Percentiles rank a stretch among this genome's conserved stretches.
Conservation (phyloP, 2,797 vertebrate species). For the Leptodactylus fallax region DNA sequence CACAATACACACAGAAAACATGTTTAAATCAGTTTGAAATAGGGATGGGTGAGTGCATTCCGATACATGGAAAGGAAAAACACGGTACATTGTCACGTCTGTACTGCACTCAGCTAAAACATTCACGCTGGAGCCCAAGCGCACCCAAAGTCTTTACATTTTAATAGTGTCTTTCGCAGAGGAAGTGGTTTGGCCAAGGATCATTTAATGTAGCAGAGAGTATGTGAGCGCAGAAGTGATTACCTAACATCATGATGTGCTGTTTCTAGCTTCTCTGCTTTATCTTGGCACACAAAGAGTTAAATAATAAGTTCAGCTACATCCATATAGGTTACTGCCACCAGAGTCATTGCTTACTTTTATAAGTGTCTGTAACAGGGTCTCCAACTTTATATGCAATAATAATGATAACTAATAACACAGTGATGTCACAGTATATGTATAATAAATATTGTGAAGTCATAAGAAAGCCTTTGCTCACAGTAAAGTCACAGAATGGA, state of each 20-base stretch:
- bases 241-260: neutral
- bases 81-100: neutral
- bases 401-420: too few species aligned
- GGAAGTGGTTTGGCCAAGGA: neutral
- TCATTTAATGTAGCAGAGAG: neutral
- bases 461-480: too few species aligned
- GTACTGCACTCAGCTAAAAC: neutral
- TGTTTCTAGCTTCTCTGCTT: too few species aligned
- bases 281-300: neutral
- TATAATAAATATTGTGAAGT: too few species aligned
- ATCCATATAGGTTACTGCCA: too few species aligned
- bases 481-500: too few species aligned
- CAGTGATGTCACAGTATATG: too few species aligned
- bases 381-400: too few species aligned
- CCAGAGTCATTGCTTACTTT: too few species aligned
- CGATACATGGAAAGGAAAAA: slow-evolving; percentile 22
- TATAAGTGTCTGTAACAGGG: too few species aligned
- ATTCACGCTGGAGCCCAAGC: neutral
- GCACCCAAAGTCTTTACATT: neutral
- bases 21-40: slow-evolving; percentile 35
- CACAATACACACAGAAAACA: slow-evolving; percentile 52
- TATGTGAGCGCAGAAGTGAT: neutral
- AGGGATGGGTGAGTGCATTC: slow-evolving; percentile 51
- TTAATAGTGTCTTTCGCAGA: neutral
- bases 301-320: too few species aligned